Conservation (phyloP, 2,888 invertebrate species). For the Slavum lentiscoides region DNA sequence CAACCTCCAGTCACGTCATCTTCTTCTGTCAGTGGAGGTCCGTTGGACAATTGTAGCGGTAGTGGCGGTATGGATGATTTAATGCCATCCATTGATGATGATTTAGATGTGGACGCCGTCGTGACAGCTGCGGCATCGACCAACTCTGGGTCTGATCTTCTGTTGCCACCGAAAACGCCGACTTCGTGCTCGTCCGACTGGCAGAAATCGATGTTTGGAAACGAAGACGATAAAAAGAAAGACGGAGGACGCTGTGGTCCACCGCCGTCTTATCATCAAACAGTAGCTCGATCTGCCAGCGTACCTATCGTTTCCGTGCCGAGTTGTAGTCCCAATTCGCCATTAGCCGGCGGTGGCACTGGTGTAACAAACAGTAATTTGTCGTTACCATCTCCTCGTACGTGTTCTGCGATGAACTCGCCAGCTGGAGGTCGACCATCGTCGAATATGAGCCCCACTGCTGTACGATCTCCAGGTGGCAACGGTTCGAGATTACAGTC, state of each 20-base stretch:
- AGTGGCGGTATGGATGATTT: constrained; percentile 51
- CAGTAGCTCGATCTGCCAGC: constrained; percentile 73
- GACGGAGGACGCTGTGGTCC: constrained; percentile 63
- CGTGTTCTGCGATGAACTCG: constrained; percentile 71
- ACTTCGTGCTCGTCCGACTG: constrained; percentile 55
- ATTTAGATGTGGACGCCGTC: constrained; percentile 45
- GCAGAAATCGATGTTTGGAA: constrained; percentile 56
- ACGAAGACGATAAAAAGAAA: constrained; percentile 53
- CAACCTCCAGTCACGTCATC: constrained; percentile 16
- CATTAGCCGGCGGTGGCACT: constrained; percentile 57
- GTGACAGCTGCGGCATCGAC: constrained; percentile 41
- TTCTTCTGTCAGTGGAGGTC: constrained; percentile 15
- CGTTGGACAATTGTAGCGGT: constrained; percentile 37
- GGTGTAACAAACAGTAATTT: constrained; percentile 73
- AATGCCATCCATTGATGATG: constrained; percentile 51
- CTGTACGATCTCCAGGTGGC: constrained; percentile 64
- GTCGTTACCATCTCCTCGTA: constrained; percentile 74
- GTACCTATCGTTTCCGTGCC: constrained; percentile 72
- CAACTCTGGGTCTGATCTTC: constrained; percentile 14
- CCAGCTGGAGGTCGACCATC: constrained; percentile 64
- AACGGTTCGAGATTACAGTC: constrained; percentile 62
- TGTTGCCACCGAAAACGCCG: constrained; percentile 36
- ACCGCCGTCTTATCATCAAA: constrained; percentile 79
- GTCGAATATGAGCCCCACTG: constrained; percentile 57
- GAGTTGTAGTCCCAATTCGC: constrained; percentile 72